Evolutionary conservation across 2,797 vertebrate genomes (phyloP), one percentile per base, ranked within the genome.

Genomic region (Bryconaethiops microstoma): DNA sequence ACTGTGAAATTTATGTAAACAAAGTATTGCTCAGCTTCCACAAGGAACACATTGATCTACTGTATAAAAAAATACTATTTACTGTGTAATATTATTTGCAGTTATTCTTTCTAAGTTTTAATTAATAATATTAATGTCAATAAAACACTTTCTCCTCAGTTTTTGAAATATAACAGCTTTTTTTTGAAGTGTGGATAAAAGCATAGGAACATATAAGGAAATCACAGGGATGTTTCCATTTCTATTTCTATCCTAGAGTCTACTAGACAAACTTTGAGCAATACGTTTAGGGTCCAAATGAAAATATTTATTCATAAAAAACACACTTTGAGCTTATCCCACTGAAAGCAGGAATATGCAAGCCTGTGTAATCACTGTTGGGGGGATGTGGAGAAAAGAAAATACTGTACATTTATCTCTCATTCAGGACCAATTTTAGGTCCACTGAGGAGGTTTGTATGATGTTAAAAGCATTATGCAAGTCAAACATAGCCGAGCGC

Each of bases 341-440:
- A 23, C 42, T 23, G 42, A 70, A 70, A 17, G 45, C n/a, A 25
- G 68, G 25, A 70, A 70, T 70, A 21, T 50, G 21, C 42, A 70
- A 50, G 68, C 14, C 68, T 70, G 45, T 45, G 50, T 50, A 70
- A 50, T 70, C 68, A 65, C 35, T 64, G 62, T 64, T 64, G 62
- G 62, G 25, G 29, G 14, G 9, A 16, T 9, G 7, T 19, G 55
- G 19, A 17, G 17, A 25, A 16, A 48, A 68, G 23, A 69, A 5
- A 16, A 19, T 21, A 4, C 68, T 50, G 10, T 70, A 50, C 40
- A 69, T 70, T 50, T 25, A 50, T 70, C 68, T 70, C 45, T 29
- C 68, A 48, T 70, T 70, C 68, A 70, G 68, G 63, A 65, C 63
- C 39, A 42, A 65, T 50, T 70, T 70, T 70, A 25, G 45, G 45